A percentile compares a stretch with the other conserved stretches of the same genome.
These are phyloP conservation scores for Mycalesis mineus DNA, from an alignment of 2,888 invertebrate genomes.

Conservation along the genomic window DNA sequence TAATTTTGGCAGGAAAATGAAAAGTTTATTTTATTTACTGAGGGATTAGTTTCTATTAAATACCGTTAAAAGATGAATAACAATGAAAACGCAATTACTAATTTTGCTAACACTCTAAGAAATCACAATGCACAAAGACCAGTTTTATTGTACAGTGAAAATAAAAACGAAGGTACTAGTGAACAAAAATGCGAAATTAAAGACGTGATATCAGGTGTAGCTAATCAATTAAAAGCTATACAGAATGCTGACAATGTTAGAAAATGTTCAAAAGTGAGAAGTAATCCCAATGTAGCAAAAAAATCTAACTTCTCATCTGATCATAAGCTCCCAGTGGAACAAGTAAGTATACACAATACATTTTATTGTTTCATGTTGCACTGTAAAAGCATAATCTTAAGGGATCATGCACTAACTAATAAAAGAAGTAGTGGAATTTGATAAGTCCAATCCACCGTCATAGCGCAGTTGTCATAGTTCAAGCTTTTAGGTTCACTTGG, in stretches of 20 bases:
- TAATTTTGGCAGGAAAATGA: background rate
- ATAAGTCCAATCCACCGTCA: too few relatives aligned
- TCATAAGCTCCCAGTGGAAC: conserved; percentile 39
- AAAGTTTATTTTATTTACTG: background rate
- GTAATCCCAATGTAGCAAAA: conserved; percentile 30
- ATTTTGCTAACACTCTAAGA: conserved; percentile 43
- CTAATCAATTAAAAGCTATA: conserved; percentile 52
- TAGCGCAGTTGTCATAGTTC: too few relatives aligned
- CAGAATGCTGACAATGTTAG: conserved; percentile 47
- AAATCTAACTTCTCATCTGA: conserved; percentile 42
- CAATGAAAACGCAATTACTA: conserved; percentile 11
- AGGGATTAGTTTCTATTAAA: background rate
- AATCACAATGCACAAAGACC: conserved; percentile 27
- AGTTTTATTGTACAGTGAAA: conserved; percentile 38
- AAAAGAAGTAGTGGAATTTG: too few relatives aligned
- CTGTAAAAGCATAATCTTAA: too few relatives aligned
- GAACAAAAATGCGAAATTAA: conserved; percentile 20
- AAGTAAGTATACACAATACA: too few relatives aligned
- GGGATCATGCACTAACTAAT: too few relatives aligned
- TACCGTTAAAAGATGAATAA: background rate
- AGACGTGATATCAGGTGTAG: conserved; percentile 50
- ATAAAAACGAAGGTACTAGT: conserved; percentile 21
- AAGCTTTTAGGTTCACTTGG: too few relatives aligned
- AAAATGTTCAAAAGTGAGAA: conserved; percentile 1
- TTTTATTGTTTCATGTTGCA: too few relatives aligned